Evolutionary conservation across 2,888 invertebrate species (phyloP).

Genomic region (Drosophila limbata): DNA sequence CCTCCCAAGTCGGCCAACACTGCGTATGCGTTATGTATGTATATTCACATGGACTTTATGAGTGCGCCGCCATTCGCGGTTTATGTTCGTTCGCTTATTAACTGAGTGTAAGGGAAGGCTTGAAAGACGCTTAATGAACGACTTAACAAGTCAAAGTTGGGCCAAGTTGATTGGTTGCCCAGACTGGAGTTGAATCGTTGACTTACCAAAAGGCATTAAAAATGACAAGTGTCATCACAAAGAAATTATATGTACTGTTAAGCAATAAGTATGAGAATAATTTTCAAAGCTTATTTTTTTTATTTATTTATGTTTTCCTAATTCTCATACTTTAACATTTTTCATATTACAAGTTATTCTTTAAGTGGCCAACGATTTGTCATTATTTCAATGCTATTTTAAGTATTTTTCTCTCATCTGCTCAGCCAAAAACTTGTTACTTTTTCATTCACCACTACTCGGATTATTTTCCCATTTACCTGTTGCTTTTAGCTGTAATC

Average conservation of each 20-base stretch:
- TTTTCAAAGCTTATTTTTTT: too few relatives aligned
- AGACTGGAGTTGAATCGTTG: neutral
- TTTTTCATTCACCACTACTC: neutral
- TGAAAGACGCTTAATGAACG: slow-evolving; percentile 64
- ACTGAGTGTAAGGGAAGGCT: slow-evolving; percentile 40
- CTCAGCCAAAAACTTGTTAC: neutral
- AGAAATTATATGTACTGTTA: neutral
- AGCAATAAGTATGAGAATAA: too few relatives aligned
- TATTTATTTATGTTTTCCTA: too few relatives aligned
- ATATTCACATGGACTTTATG: slow-evolving; percentile 40
- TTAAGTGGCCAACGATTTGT: too few relatives aligned
- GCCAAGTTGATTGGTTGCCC: slow-evolving; percentile 10
- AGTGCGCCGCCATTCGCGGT: slow-evolving; percentile 16
- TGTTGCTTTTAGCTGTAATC: slow-evolving; percentile 26
- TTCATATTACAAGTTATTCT: neutral
- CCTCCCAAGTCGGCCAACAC: slow-evolving; percentile 15
- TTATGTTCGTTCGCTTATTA: slow-evolving; percentile 59
- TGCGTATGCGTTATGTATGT: slow-evolving; percentile 71
- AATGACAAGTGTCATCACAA: neutral
- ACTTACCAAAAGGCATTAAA: neutral
- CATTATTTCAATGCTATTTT: too few relatives aligned
- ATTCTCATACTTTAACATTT: too few relatives aligned
- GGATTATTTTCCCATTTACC: slow-evolving; percentile 4
- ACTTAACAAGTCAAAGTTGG: slow-evolving; percentile 20
- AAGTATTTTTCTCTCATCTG: neutral